Base-by-base conservation (phyloP, 2,797 vertebrate genomes). In the Adrianichthys oophorus region DNA sequence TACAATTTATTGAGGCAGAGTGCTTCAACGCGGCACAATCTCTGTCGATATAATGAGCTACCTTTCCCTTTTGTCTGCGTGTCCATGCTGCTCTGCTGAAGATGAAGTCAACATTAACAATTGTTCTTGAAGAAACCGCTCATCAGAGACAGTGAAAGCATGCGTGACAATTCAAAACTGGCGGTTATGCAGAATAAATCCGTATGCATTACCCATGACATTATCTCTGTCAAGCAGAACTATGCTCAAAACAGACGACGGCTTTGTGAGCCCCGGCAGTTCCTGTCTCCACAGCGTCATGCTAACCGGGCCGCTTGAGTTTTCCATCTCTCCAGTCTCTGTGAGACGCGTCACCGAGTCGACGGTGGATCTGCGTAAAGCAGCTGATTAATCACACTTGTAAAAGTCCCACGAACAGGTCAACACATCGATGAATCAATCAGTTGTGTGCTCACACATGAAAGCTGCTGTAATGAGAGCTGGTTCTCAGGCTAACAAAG, bases 1-100 rank as follows among this genome's bases (percentile, higher is more conserved):
- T 83, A 86, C 85, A 77, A 89, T 91, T 90, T 88, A 85, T 78
- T 73, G 74, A 76, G 82, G 85, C 65, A 19, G 57, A 68, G 71
- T 44, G 56, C 59, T 77, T 86, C 74, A 73, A 85, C 76, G 83
- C 54, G 63, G 72, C 76, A 76, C 72, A 78, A 84, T 87, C 70
- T 80, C 62, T 52, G 53, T 74, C 53, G 78, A 82, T 73, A 79
- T 72, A 75, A 83, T 75, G 65, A 67, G 67, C 62, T 37, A 70
- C 62, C 53, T 40, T 79, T 62, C 58, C 53, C 58, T 70, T 66
- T 45, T 60, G 48, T 44, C 41, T 15, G 4, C 42, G 41, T 23
- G 18, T n/a, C 17, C 32, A 62, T 55, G 68, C 78, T 59, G 53
- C 76, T 72, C 65, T 19, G 57, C 43, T 65, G 72, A 68, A 81